A percentile compares a stretch with the other conserved stretches of the same genome.
Evolutionary conservation across 2,113 vertebrate species (phyloP).

Genomic region (Chaetorhynchus papuensis): DNA sequence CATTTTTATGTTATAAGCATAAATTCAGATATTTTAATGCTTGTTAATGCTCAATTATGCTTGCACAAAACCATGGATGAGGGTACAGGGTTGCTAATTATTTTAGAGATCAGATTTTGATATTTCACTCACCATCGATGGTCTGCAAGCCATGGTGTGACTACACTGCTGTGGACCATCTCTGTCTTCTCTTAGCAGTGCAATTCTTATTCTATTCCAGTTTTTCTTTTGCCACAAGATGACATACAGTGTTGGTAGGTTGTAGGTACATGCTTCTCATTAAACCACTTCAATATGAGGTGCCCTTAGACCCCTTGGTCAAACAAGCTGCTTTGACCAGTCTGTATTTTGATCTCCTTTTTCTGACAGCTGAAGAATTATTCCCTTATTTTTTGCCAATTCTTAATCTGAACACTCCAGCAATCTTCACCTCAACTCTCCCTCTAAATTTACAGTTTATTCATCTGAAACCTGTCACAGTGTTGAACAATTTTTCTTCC

Average conservation of each 20-base stretch:
- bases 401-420: not conserved
- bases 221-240: not conserved
- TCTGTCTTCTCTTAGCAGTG: not conserved
- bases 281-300: not conserved
- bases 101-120: not conserved
- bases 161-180: not conserved
- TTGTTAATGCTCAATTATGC: not conserved
- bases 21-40: not conserved
- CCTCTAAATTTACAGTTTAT: constrained; percentile 27
- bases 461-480: constrained; percentile 14
- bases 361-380: not conserved
- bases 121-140: not conserved
- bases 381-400: not conserved
- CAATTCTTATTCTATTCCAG: not conserved
- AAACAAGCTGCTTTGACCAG: not conserved
- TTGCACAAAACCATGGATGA: not conserved
- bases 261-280: not conserved
- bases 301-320: not conserved
- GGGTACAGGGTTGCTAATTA: not conserved
- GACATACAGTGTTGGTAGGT: not conserved
- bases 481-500: constrained; percentile 9
- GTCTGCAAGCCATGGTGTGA: not conserved
- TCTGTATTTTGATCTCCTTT: not conserved
- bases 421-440: not conserved
- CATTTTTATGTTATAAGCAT: not conserved